Evolutionary conservation across 2,888 invertebrate genomes (phyloP), one percentile per base, ranked within the genome.

Genomic region (Melieria omissa): DNA sequence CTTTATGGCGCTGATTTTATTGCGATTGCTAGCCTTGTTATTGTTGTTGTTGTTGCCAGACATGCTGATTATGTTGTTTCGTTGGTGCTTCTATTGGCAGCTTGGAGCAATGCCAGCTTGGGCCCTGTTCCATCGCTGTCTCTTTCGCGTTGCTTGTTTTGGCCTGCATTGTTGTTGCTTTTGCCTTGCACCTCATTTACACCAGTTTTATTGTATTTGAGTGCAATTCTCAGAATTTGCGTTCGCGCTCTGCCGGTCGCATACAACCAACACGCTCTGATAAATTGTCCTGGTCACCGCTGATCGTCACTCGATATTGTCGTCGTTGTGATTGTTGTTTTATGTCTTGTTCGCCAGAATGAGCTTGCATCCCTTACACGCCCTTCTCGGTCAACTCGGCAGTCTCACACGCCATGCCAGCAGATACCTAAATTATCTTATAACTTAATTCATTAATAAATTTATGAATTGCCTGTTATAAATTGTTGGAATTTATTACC

Each of bases 381-480:
- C 16, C n/a, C 54, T 14, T 6, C 6, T 12, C 16, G 0, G 7
- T 54, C 16, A 1, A 9, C 4, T 55, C 47, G 6, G n/a, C 4
- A 16, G 16, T 45, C 14, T 10, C 29, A 29, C 29, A 29, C 29
- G 29, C 29, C 29, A 29, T 29, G 29, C 29, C 29, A 29, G 29
- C 3, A 64, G 68, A 64, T 65, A 60, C 67, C 60, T 80, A 82
- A 81, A 82, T 84, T 84, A 84, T 82, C 81, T 84, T 84, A 84
- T 82, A 84, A 84, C 82, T 84, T 84, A 83, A 84, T 84, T 84
- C 84, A 84, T 84, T 84, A 84, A 83, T 83, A 84, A 84, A 83
- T 84, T 83, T 82, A 84, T 83, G 82, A 84, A 84, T 84, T 82
- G 80, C 78, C 77, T 76, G 81, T 79, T 82, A 83, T 81, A 83